Evolutionary conservation across 2,888 invertebrate genomes (phyloP).

Genomic region (Andrena bucephala): DNA sequence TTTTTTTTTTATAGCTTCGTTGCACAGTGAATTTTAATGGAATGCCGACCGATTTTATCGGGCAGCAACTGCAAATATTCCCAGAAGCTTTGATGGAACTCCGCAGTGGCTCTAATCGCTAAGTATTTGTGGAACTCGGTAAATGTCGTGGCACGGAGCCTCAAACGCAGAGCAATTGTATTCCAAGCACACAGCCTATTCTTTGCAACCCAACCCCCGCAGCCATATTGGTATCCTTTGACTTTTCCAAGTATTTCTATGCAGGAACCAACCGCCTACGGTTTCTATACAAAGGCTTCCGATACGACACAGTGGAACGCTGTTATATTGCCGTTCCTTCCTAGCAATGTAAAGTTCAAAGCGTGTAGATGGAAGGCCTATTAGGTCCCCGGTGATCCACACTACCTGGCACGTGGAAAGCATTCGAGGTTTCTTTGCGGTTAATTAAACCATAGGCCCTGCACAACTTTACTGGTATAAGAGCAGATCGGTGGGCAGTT

Average conservation of each 20-base stretch:
- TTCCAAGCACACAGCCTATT: background rate
- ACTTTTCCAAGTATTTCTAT: conserved; percentile 33
- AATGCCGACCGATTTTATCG: background rate
- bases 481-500: background rate
- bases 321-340: background rate
- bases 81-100: background rate
- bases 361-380: background rate
- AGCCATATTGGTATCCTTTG: conserved; percentile 23
- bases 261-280: background rate
- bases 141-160: no score
- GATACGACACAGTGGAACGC: background rate
- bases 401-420: background rate
- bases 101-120: conserved; percentile 9
- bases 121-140: background rate
- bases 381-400: background rate
- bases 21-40: conserved; percentile 17
- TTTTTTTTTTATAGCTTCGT: background rate
- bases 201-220: background rate
- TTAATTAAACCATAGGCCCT: background rate
- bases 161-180: background rate
- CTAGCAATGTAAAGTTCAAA: conserved; percentile 26
- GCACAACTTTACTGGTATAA: background rate
- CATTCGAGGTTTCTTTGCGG: background rate
- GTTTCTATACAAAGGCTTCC: background rate
- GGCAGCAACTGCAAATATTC: background rate